These are phyloP conservation scores for Hypothenemus hampei DNA, from an alignment of 1,140 invertebrate species.

Conservation along the genomic window DNA sequence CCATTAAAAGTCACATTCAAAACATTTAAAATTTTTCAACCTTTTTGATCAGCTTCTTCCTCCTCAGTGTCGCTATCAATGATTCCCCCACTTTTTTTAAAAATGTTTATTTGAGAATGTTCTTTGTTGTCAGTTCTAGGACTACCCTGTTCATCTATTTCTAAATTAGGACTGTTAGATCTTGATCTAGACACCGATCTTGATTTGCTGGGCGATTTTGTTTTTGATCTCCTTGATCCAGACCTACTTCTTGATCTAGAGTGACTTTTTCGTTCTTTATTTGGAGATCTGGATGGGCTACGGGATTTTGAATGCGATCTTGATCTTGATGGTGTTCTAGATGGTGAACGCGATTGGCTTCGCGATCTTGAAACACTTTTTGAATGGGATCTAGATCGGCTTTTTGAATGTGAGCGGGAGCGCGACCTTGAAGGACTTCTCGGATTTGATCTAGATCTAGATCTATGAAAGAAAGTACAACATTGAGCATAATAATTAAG, in stretches of 20 bases:
- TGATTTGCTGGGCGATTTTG: slow-evolving; percentile 30
- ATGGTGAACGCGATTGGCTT: slow-evolving; percentile 44
- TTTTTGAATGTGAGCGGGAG: slow-evolving; percentile 5
- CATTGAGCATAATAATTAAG: neutral
- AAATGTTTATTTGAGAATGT: slow-evolving; percentile 44
- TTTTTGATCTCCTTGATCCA: slow-evolving; percentile 31
- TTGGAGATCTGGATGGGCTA: slow-evolving; percentile 4
- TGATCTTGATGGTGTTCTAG: slow-evolving; percentile 24
- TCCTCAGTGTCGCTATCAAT: slow-evolving; percentile 54
- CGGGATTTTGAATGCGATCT: slow-evolving; percentile 9
- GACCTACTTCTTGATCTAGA: neutral
- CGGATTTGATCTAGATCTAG: slow-evolving; percentile 1
- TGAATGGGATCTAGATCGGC: slow-evolving; percentile 46
- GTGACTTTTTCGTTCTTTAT: slow-evolving; percentile 1
- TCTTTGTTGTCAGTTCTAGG: slow-evolving; percentile 38
- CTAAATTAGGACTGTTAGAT: slow-evolving; percentile 51
- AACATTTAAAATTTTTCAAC: slow-evolving; percentile 8
- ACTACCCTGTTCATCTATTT: slow-evolving; percentile 48
- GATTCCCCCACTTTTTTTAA: slow-evolving; percentile 45
- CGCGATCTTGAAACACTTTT: slow-evolving; percentile 34
- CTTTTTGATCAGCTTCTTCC: slow-evolving; percentile 39
- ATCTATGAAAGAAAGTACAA: neutral
- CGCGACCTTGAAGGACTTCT: neutral
- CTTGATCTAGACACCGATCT: slow-evolving; percentile 27
- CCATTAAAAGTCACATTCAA: neutral